A percentile compares a stretch with the other conserved stretches of the same genome.
These are phyloP conservation scores for Rhinichthys osculus DNA, from an alignment of 2,797 vertebrate species.

Conservation along the genomic window DNA sequence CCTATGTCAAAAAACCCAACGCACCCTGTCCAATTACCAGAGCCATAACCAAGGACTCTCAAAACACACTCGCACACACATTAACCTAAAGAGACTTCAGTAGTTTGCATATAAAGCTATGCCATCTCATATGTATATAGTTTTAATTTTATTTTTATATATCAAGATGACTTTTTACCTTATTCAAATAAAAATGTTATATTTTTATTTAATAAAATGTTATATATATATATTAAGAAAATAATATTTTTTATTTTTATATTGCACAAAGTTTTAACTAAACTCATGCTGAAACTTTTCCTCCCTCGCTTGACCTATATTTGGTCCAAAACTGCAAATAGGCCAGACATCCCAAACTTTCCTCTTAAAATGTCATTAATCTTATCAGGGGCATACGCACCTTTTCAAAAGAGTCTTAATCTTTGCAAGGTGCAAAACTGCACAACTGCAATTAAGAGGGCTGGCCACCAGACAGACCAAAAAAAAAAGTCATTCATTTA, in stretches of 20 bases:
- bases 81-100: not conserved
- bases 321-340: conserved; percentile 59
- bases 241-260: not conserved
- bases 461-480: conserved; percentile 63
- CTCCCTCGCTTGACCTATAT: conserved; percentile 56
- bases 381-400: conserved; percentile 62
- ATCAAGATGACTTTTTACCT: too few relatives aligned
- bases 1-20: conserved; percentile 7
- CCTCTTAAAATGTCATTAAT: conserved; percentile 64
- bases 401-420: conserved; percentile 69
- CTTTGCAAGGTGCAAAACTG: conserved; percentile 61
- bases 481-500: conserved; percentile 72
- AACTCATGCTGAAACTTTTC: conserved; percentile 39
- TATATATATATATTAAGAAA: not conserved
- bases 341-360: conserved; percentile 63
- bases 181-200: too few relatives aligned
- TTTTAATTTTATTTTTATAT: too few relatives aligned
- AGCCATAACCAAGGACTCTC: not conserved
- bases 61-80: not conserved
- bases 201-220: too few relatives aligned
- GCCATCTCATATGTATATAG: too few relatives aligned
- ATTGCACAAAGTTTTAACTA: not conserved
- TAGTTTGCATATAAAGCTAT: not conserved
- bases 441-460: conserved; percentile 66
- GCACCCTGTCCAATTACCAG: conserved; percentile 22